Percentiles rank a stretch among this genome's conserved stretches.
Conservation (phyloP, 2,113 vertebrate species). For the Eudyptes chrysolophus region DNA sequence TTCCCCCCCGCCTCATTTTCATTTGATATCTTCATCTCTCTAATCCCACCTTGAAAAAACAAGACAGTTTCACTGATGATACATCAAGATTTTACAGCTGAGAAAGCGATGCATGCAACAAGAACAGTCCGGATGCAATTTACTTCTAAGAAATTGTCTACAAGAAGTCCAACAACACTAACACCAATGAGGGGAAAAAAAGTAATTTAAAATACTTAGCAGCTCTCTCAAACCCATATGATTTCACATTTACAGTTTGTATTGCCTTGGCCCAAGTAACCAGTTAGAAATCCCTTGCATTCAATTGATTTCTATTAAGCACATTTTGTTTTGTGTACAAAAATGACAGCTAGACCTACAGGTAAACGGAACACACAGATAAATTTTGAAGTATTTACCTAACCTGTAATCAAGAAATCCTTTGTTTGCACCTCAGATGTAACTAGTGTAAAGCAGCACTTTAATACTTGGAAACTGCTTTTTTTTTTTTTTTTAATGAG, state of each 20-base stretch:
- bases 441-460: neutral
- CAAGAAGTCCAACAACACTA: neutral
- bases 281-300: neutral
- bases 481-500: neutral
- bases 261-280: neutral
- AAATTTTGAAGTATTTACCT: neutral
- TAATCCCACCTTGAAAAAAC: neutral
- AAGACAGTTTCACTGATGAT: neutral
- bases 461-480: too few relatives aligned
- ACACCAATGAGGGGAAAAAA: neutral
- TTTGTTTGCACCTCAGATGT: neutral
- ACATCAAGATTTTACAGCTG: neutral
- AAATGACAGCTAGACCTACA: neutral
- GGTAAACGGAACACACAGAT: neutral
- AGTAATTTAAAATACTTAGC: neutral
- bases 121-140: neutral
- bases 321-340: neutral
- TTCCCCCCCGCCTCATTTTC: neutral
- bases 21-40: neutral
- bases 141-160: neutral
- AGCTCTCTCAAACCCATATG: neutral
- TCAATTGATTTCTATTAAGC: neutral
- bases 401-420: neutral
- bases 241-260: neutral
- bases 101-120: neutral